These are phyloP conservation scores for Clupea harengus DNA, from an alignment of 2,113 vertebrate species.

Conservation along the genomic window DNA sequence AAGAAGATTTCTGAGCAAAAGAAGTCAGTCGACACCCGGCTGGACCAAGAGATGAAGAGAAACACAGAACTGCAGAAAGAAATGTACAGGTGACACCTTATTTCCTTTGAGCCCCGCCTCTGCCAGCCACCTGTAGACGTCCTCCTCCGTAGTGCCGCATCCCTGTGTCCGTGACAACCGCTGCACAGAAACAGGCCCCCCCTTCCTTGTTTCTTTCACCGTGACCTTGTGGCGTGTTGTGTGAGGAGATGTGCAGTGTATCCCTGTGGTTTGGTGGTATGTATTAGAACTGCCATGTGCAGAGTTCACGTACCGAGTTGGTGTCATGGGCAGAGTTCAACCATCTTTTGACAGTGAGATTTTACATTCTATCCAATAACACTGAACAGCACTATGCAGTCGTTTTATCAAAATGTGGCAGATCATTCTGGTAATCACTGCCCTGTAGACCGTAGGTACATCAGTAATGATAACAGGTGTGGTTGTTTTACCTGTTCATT, in stretches of 20 bases:
- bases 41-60: conserved; percentile 87
- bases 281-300: neutral
- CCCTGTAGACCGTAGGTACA: too few species aligned
- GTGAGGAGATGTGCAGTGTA: neutral
- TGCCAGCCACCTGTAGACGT: conserved; percentile 28
- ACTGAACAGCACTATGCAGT: too few species aligned
- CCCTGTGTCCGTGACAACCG: neutral
- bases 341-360: neutral
- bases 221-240: neutral
- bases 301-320: neutral
- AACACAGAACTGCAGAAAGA: conserved; percentile 85
- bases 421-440: too few species aligned
- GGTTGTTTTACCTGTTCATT: too few species aligned
- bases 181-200: neutral
- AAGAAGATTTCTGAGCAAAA: conserved; percentile 80
- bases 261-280: conserved; percentile 8
- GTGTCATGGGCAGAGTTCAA: neutral
- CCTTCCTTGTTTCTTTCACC: neutral
- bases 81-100: conserved; percentile 77
- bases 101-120: conserved; percentile 27
- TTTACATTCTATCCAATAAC: neutral
- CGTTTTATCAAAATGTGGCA: too few species aligned
- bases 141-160: neutral
- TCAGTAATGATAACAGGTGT: too few species aligned
- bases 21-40: conserved; percentile 69